A percentile compares a stretch with the other conserved stretches of the same genome.
phyloP scores from a whole-genome alignment of 2,113 vertebrate species.

The Engraulis encrasicolus region DNA sequence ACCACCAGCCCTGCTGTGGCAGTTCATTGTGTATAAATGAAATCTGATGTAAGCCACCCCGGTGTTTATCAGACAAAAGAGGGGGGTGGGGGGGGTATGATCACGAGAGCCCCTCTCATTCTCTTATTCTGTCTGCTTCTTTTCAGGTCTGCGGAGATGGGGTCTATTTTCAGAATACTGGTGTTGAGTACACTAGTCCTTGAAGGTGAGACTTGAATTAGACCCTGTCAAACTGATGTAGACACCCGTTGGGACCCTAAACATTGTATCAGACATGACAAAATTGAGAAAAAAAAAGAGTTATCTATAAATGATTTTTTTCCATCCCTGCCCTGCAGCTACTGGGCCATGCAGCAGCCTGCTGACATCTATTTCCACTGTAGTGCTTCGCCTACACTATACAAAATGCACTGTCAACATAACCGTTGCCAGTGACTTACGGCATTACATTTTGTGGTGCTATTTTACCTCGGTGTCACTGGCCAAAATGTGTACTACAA shows the following conservation, averaged over 20 bases:
- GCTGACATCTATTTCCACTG: constrained; percentile 7
- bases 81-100: too few relatives aligned
- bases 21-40: constrained; percentile 12
- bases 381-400: constrained; percentile 13
- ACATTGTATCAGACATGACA: not conserved
- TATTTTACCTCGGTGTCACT: not conserved
- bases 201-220: not conserved
- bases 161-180: not conserved
- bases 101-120: too few relatives aligned
- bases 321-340: not conserved
- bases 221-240: not conserved
- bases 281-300: not conserved
- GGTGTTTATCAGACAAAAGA: not conserved
- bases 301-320: not conserved
- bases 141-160: not conserved
- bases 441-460: not conserved
- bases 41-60: not conserved
- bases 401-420: constrained; percentile 19
- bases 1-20: constrained; percentile 10
- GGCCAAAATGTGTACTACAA: not conserved
- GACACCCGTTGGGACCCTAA: not conserved
- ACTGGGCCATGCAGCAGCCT: not conserved
- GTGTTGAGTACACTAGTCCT: not conserved
- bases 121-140: not conserved
- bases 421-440: constrained; percentile 15